Evolutionary conservation across 2,797 vertebrate species (phyloP).

Genomic region (Loriculus beryllinus): DNA sequence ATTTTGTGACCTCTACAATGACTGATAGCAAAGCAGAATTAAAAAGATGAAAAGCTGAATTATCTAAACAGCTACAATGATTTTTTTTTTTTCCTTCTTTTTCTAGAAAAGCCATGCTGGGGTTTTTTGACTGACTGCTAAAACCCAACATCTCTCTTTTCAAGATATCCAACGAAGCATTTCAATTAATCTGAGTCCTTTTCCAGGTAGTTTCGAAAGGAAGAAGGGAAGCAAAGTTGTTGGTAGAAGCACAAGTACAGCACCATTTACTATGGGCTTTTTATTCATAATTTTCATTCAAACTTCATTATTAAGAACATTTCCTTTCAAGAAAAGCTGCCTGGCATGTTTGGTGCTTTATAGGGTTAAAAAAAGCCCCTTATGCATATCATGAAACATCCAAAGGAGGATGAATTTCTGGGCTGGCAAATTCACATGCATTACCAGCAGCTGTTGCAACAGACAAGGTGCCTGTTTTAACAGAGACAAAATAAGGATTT

Average conservation of each 20-base stretch:
- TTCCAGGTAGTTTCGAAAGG: not conserved
- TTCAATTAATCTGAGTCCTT: not conserved
- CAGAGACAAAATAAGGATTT: not conserved
- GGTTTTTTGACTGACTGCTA: not conserved
- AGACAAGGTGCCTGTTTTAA: rapidly evolving
- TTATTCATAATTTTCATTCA: not conserved
- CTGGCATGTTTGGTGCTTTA: not conserved
- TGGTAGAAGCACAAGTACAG: not conserved
- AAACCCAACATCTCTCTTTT: not conserved
- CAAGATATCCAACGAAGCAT: not conserved
- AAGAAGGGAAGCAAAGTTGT: not conserved
- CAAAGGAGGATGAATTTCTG: no score
- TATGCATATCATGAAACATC: not conserved
- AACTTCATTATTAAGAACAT: not conserved
- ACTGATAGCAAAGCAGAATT: not conserved
- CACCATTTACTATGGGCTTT: not conserved
- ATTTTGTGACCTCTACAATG: not conserved
- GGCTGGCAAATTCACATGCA: no score
- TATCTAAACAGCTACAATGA: not conserved
- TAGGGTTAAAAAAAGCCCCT: not conserved
- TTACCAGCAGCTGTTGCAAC: not conserved
- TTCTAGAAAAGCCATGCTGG: not conserved
- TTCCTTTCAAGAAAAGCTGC: not conserved
- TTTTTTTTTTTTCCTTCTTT: not conserved
- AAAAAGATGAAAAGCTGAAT: not conserved